Conservation (phyloP, 2,888 invertebrate genomes). For the Amblyjoppa proteus region DNA sequence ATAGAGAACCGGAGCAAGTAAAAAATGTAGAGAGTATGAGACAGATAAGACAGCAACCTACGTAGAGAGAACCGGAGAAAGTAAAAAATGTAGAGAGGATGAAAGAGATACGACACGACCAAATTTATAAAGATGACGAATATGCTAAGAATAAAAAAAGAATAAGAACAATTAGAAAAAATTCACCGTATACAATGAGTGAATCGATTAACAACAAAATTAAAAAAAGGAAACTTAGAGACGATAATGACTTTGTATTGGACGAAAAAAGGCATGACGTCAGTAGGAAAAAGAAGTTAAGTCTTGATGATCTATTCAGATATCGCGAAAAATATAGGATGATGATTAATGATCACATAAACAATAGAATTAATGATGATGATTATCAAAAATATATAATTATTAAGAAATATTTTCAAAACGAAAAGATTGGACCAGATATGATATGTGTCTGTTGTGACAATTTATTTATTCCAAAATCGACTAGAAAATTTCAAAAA, state of each 20-base stretch:
- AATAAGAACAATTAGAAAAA: not conserved
- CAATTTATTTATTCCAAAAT: conserved; percentile 63
- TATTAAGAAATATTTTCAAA: conserved; percentile 47
- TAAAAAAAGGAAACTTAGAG: conserved; percentile 5
- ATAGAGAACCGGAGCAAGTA: not conserved
- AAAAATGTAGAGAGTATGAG: no score
- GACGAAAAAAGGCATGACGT: conserved; percentile 26
- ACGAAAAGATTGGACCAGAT: conserved; percentile 46
- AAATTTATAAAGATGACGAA: not conserved
- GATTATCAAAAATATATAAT: conserved; percentile 33
- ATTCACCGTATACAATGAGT: not conserved
- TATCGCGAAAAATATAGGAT: conserved; percentile 21
- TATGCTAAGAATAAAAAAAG: not conserved
- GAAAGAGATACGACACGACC: not conserved
- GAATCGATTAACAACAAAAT: not conserved
- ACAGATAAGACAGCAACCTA: no score
- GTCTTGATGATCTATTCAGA: conserved; percentile 5
- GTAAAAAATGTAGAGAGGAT: not conserved
- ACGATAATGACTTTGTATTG: conserved; percentile 7
- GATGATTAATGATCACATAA: conserved; percentile 4
- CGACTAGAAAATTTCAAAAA: conserved; percentile 27
- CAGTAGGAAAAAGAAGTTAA: not conserved
- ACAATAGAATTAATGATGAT: conserved; percentile 6
- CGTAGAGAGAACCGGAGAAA: not conserved
- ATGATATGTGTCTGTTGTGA: conserved; percentile 58